These are phyloP conservation scores for Catharus minimus DNA, from an alignment of 2,113 vertebrate species.

Conservation along the genomic window DNA sequence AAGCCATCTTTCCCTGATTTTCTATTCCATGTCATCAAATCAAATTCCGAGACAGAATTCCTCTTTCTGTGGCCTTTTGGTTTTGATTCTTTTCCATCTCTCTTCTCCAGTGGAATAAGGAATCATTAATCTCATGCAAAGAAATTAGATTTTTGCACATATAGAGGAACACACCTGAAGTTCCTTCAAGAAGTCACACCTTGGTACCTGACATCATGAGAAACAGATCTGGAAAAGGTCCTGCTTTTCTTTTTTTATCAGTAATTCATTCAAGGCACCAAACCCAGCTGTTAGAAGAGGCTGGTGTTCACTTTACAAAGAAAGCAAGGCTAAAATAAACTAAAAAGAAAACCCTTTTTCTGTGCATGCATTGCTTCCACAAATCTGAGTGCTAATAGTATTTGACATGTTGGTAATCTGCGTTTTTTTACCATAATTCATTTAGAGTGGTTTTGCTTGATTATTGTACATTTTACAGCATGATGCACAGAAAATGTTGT, in stretches of 20 bases:
- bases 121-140: constrained; percentile 32
- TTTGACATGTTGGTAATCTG: constrained; percentile 76
- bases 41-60: not conserved
- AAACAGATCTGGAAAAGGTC: constrained; percentile 18
- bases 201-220: constrained; percentile 24
- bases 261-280: constrained; percentile 46
- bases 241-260: constrained; percentile 15
- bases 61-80: not conserved
- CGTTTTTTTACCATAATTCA: constrained; percentile 63
- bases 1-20: not conserved
- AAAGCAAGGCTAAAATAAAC: not conserved
- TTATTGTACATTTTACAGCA: constrained; percentile 72
- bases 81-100: constrained; percentile 11
- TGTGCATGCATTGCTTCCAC: constrained; percentile 21
- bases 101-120: not conserved
- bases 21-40: not conserved
- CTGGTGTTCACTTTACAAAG: constrained; percentile 39
- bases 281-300: constrained; percentile 47
- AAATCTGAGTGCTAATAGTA: constrained; percentile 64
- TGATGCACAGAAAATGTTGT: constrained; percentile 58
- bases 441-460: constrained; percentile 69
- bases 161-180: not conserved
- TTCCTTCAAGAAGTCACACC: constrained; percentile 19
- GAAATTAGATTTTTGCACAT: constrained; percentile 38
- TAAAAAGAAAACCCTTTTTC: constrained; percentile 30